A percentile compares a stretch with the other conserved stretches of the same genome.
Conservation (phyloP, 2,888 invertebrate species). For the Coleophora deauratella region DNA sequence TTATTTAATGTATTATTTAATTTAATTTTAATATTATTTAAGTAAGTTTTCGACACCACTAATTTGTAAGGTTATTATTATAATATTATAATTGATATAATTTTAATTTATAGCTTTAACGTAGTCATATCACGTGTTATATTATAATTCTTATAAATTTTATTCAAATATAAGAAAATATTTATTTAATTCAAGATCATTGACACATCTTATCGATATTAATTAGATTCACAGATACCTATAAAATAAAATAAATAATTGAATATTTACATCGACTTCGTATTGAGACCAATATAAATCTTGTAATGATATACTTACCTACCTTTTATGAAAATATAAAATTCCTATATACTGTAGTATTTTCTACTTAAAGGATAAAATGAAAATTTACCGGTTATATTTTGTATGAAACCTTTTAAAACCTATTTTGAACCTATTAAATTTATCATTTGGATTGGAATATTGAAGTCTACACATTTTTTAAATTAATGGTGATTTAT, state of each 20-base stretch:
- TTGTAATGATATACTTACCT: conserved; percentile 1
- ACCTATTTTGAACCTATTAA: no score
- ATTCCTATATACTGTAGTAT: conserved; percentile 36
- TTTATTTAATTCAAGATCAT: background rate
- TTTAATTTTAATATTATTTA: conserved; percentile 16
- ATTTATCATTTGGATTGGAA: background rate
- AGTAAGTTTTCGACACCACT: background rate
- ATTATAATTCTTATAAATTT: background rate
- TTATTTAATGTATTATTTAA: conserved; percentile 14
- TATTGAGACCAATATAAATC: conserved; percentile 26
- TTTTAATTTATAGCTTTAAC: conserved; percentile 36
- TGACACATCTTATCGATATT: no score
- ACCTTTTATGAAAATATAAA: conserved; percentile 18
- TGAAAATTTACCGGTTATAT: background rate
- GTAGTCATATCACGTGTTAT: no score
- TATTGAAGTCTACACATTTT: no score
- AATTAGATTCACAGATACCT: conserved; percentile 5
- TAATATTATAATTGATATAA: conserved; percentile 15
- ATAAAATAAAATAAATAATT: no score
- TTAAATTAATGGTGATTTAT: no score
- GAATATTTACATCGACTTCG: conserved; percentile 28
- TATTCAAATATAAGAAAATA: background rate
- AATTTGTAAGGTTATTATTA: background rate
- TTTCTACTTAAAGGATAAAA: conserved; percentile 22
- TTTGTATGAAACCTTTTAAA: background rate